Evolutionary conservation across 2,888 invertebrate genomes (phyloP).

Genomic region (Alloplasta piceator): DNA sequence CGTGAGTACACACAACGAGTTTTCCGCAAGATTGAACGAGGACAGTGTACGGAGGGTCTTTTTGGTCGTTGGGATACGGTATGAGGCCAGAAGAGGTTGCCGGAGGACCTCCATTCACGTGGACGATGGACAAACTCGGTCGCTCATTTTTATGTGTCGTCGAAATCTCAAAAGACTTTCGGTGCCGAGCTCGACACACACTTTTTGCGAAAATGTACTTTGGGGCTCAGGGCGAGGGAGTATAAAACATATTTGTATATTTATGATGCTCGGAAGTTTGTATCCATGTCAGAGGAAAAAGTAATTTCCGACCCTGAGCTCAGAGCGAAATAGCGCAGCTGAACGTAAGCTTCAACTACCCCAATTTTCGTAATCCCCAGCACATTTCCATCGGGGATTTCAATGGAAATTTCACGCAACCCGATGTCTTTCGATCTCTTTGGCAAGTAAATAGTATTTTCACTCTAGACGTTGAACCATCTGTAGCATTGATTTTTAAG

Average conservation of each 20-base stretch:
- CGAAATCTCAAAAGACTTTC: slow-evolving; percentile 44
- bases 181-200: not conserved
- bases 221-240: slow-evolving; percentile 28
- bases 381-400: not conserved
- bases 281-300: not conserved
- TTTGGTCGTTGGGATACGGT: not conserved
- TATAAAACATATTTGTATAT: no score
- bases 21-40: slow-evolving; percentile 39
- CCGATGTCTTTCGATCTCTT: not conserved
- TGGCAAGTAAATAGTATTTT: not conserved
- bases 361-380: not conserved
- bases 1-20: slow-evolving; percentile 23
- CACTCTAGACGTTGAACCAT: no score
- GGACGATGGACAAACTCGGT: slow-evolving; percentile 34
- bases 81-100: slow-evolving; percentile 4
- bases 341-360: no score
- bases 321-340: not conserved
- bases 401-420: not conserved
- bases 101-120: slow-evolving; percentile 40
- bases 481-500: no score
- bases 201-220: slow-evolving; percentile 40
- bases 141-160: slow-evolving; percentile 25
- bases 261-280: not conserved
- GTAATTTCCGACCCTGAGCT: not conserved
- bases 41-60: slow-evolving; percentile 2